These are phyloP conservation scores for Brachyopa scutellaris DNA, from an alignment of 2,888 invertebrate genomes.

Conservation along the genomic window DNA sequence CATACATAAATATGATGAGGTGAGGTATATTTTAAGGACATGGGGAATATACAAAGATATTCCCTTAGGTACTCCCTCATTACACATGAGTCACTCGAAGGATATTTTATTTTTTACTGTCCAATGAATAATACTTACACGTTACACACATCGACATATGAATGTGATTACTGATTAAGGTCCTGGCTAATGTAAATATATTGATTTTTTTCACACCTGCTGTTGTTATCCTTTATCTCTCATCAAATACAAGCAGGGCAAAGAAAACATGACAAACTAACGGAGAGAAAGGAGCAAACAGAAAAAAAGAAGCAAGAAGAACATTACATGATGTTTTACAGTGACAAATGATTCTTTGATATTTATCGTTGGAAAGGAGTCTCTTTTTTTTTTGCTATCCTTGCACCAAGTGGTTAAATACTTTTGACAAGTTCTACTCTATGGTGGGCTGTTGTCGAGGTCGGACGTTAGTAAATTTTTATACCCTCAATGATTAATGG, in stretches of 20 bases:
- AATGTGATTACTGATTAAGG: constrained; percentile 50
- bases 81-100: constrained; percentile 17
- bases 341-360: constrained; percentile 68
- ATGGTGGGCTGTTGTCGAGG: not conserved
- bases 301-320: not conserved
- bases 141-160: not conserved
- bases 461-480: constrained; percentile 32
- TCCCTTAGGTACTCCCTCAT: not conserved
- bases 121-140: constrained; percentile 8
- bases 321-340: constrained; percentile 66
- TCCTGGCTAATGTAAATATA: constrained; percentile 35
- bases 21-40: not conserved
- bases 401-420: constrained; percentile 65
- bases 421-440: constrained; percentile 52
- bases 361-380: constrained; percentile 58
- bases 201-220: constrained; percentile 55
- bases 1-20: constrained; percentile 7
- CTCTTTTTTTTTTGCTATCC: constrained; percentile 57
- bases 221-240: constrained; percentile 25
- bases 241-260: constrained; percentile 25
- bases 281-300: not conserved
- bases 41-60: not conserved
- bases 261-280: not conserved
- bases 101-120: not conserved
- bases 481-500: constrained; percentile 60